Percentiles rank a stretch among this genome's conserved stretches.
Conservation (phyloP, 2,113 vertebrate genomes). For the Platycercus adscitus region DNA sequence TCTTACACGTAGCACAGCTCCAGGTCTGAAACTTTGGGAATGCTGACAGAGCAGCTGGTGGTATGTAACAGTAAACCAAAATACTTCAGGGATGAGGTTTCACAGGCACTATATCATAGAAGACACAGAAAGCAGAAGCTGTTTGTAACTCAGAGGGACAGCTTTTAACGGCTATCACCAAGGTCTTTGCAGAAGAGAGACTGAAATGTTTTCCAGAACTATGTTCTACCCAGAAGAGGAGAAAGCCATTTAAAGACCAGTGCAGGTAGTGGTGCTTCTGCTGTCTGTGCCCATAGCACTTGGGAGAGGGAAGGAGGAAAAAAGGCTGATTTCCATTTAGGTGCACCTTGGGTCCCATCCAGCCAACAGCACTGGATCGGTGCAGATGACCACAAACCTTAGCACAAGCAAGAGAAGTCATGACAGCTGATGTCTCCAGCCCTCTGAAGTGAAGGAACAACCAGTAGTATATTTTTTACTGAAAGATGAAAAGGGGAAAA, state of each 20-base stretch:
- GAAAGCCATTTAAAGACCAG: not conserved
- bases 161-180: not conserved
- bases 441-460: not conserved
- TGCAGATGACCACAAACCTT: not conserved
- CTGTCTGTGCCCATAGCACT: not conserved
- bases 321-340: not conserved
- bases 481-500: not conserved
- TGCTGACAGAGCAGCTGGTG: not conserved
- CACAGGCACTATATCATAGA: not conserved
- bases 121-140: not conserved
- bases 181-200: not conserved
- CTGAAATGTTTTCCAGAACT: not conserved
- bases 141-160: not conserved
- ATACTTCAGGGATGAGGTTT: not conserved
- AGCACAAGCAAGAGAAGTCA: not conserved
- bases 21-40: not conserved
- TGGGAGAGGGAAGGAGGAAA: not conserved
- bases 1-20: not conserved
- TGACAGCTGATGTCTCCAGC: not conserved
- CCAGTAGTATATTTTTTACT: not conserved
- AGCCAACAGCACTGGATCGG: not conserved
- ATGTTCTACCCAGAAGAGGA: not conserved
- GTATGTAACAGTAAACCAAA: not conserved
- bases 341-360: not conserved
- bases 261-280: not conserved